These are phyloP conservation scores for Trinectes maculatus DNA, from an alignment of 2,113 vertebrate genomes.

Conservation along the genomic window DNA sequence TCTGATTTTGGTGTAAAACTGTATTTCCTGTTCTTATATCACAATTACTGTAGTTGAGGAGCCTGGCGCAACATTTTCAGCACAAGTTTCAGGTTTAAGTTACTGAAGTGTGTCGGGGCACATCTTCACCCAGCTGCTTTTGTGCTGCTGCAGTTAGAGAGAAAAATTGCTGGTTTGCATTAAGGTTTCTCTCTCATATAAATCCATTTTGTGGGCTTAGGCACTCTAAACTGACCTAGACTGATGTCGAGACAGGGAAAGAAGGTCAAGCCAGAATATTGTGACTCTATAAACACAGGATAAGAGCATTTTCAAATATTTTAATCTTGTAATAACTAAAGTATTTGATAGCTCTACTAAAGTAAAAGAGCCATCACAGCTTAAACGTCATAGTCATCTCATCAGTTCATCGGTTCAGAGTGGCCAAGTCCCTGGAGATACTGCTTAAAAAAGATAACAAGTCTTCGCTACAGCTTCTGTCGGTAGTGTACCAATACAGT, in stretches of 20 bases:
- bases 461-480: slow-evolving; percentile 70
- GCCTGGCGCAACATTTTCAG: slow-evolving; percentile 1
- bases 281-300: slow-evolving; percentile 32
- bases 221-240: slow-evolving; percentile 66
- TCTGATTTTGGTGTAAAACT: slow-evolving; percentile 21
- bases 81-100: slow-evolving; percentile 11
- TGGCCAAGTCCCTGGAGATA: slow-evolving; percentile 65
- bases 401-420: slow-evolving; percentile 58
- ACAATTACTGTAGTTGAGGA: slow-evolving; percentile 32
- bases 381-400: slow-evolving; percentile 19
- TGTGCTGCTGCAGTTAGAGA: slow-evolving; percentile 16
- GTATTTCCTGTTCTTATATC: slow-evolving; percentile 36
- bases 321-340: slow-evolving; percentile 21
- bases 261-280: slow-evolving; percentile 40
- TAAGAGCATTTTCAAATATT: slow-evolving; percentile 4
- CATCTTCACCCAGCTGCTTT: slow-evolving; percentile 27
- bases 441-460: slow-evolving; percentile 60
- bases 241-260: slow-evolving; percentile 6
- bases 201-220: slow-evolving; percentile 70
- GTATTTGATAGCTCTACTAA: slow-evolving; percentile 18
- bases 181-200: slow-evolving; percentile 82
- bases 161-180: slow-evolving; percentile 79
- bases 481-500: slow-evolving; percentile 77
- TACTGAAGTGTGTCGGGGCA: slow-evolving; percentile 18
- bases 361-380: slow-evolving; percentile 3